Base-by-base conservation (phyloP, 2,888 invertebrate genomes). In the Tribolium freemani region DNA sequence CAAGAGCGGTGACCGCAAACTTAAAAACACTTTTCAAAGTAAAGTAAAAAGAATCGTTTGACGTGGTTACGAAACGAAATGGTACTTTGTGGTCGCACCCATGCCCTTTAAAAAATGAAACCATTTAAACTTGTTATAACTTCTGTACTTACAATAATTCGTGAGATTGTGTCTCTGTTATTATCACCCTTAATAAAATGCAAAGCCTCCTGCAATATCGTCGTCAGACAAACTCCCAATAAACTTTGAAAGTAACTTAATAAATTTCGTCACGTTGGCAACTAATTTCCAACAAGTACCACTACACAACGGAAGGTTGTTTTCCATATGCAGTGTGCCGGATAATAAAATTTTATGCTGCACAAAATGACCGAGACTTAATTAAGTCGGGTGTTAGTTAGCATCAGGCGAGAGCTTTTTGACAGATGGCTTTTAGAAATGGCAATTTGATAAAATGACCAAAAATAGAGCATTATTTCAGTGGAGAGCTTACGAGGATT, bases 221-320 rank as follows among this genome's bases (percentile, higher is more conserved):
- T 31, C 31, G 9, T 26, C 38, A 38, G 5, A 38, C 38, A 38
- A 56, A 56, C 31, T 56, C 9, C 31, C 38, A 56, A 56, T 56
- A 56, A 58, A 58, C 44, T 58, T 58, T 13, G 45, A 44, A 58
- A 58, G 58, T 45, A 58, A 58, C 58, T 44, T 20, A 58, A 58
- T 58, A 58, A 58, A 58, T 58, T 58, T 20, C 58, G 20, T 44
- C n/a, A n/a, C n/a, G n/a, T n/a, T n/a, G n/a, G n/a, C n/a, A 58
- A 58, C 58, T 45, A 58, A 58, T 58, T 58, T 31, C 45, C 20
- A 58, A 58, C 58, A 38, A 38, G 38, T 38, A 38, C 8, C 3
- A 38, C 38, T 1, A 38, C 51, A 13, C 13, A 20, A 51, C 20
- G 51, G 51, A 20, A 51, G 16, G 51, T 51, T 51, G 20, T 51